These are phyloP conservation scores for Gonatopus flavifemur DNA, from an alignment of 1,140 invertebrate genomes.

Conservation along the genomic window DNA sequence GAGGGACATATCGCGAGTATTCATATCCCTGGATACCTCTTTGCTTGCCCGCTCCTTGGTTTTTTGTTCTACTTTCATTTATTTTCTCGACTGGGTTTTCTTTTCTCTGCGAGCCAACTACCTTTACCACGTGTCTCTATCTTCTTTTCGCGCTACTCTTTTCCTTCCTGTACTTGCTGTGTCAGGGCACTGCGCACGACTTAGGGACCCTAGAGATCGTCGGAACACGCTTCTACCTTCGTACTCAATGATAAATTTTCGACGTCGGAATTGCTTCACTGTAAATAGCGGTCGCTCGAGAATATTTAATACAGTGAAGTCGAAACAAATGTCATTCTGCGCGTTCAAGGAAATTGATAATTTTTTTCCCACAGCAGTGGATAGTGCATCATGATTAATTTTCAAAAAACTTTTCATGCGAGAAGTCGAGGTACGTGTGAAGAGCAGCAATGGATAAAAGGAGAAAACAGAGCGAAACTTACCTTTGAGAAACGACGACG, in stretches of 20 bases:
- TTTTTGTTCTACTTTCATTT: slow-evolving; percentile 12
- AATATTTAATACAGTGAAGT: not conserved
- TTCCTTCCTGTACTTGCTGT: not conserved
- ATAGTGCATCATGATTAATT: not conserved
- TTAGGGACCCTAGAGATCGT: too few species aligned
- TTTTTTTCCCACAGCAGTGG: too few species aligned
- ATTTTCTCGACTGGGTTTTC: slow-evolving; percentile 14
- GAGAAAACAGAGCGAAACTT: slow-evolving; percentile 14
- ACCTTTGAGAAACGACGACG: slow-evolving; percentile 26
- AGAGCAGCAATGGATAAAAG: too few species aligned
- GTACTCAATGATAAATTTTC: not conserved
- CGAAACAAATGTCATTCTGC: too few species aligned
- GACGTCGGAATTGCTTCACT: not conserved
- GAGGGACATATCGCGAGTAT: slow-evolving; percentile 20
- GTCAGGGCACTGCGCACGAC: not conserved
- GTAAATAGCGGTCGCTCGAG: not conserved
- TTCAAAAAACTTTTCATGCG: too few species aligned
- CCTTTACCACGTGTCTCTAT: slow-evolving; percentile 11
- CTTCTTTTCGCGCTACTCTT: not conserved
- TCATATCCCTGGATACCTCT: slow-evolving; percentile 31
- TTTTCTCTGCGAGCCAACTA: slow-evolving; percentile 27
- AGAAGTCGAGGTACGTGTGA: too few species aligned
- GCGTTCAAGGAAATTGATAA: too few species aligned
- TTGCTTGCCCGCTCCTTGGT: slow-evolving; percentile 13
- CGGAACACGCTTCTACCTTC: not conserved